Base-by-base conservation (phyloP, 2,888 invertebrate genomes). In the Blastobasis lacticolella region DNA sequence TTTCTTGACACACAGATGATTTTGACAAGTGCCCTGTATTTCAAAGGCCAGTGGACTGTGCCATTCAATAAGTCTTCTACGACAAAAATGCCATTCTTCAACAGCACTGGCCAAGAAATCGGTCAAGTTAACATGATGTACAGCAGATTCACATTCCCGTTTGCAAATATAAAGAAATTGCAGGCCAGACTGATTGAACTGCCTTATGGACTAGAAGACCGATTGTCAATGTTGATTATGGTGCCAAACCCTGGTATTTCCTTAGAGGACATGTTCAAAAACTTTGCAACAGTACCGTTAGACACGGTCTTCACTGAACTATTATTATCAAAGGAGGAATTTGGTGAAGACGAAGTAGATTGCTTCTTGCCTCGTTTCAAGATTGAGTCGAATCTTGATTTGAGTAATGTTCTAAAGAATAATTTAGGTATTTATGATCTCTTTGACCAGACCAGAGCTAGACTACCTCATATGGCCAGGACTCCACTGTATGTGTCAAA, bases 111-210 rank as follows among this genome's bases (percentile, higher is more conserved):
- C 6, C 67, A 74, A 5, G 68, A 81, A 50, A 71, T 88, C 23
- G 90, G 91, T 0, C 79, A 90, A 53, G 92, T 94, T 0, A 90
- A 92, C 49, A 95, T 95, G 94, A 95, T 96, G 95, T 90, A 90
- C 57, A 91, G 91, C 57, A 78, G 89, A 48, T 87, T 85, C 10
- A 78, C 87, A 23, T 92, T 91, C 55, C 89, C 91, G 0, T 93
- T 90, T 67, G 81, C 90, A 0, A 85, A 89, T 50, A 84, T 92
- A 36, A 78, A 79, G 46, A 76, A 82, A 5, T 65, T 94, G 23
- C 87, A 90, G 60, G 90, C 91, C 0, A 88, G 90, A 67, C 90
- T 92, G 0, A 73, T 94, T 1, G 93, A 94, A 68, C 63, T 94
- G 51, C 92, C 93, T 0, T 95, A 94, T 58, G 92, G 93, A 54